Percentiles rank a stretch among this genome's conserved stretches.
Conservation (phyloP, 2,888 invertebrate species). For the Chrysolina americana region DNA sequence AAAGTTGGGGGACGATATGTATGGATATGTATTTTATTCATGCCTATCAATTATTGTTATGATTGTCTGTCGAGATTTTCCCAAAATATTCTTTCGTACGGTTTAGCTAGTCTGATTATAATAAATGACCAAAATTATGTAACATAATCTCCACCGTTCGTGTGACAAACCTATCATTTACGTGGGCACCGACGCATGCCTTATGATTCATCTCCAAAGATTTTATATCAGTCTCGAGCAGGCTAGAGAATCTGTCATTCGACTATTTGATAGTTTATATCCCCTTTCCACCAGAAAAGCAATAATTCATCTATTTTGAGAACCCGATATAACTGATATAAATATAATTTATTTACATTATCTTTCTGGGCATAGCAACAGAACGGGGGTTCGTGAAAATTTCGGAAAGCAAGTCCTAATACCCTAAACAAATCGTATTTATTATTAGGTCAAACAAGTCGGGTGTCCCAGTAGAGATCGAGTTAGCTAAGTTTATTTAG, state of each 20-base stretch:
- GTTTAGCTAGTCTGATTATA: too few species aligned
- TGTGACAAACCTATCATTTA: not conserved
- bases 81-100: too few species aligned
- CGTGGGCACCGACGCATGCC: not conserved
- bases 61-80: too few species aligned
- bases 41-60: too few species aligned
- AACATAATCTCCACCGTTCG: not conserved
- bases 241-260: constrained; percentile 28
- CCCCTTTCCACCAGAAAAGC: constrained; percentile 18
- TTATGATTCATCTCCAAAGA: constrained; percentile 31
- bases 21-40: too few species aligned
- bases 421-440: not conserved
- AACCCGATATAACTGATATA: constrained; percentile 30
- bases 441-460: constrained; percentile 28
- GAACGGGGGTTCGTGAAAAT: constrained; percentile 3
- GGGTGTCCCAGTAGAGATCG: constrained; percentile 23
- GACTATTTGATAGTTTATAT: constrained; percentile 30
- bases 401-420: not conserved
- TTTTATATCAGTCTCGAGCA: constrained; percentile 26
- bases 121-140: too few species aligned
- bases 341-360: constrained; percentile 37
- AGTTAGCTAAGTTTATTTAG: constrained; percentile 31
- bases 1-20: too few species aligned
- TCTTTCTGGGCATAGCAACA: constrained; percentile 6
- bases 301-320: constrained; percentile 38